Evolutionary conservation across 2,888 invertebrate species (phyloP), one percentile per base, ranked within the genome.

Genomic region (Drosophila paranaensis): DNA sequence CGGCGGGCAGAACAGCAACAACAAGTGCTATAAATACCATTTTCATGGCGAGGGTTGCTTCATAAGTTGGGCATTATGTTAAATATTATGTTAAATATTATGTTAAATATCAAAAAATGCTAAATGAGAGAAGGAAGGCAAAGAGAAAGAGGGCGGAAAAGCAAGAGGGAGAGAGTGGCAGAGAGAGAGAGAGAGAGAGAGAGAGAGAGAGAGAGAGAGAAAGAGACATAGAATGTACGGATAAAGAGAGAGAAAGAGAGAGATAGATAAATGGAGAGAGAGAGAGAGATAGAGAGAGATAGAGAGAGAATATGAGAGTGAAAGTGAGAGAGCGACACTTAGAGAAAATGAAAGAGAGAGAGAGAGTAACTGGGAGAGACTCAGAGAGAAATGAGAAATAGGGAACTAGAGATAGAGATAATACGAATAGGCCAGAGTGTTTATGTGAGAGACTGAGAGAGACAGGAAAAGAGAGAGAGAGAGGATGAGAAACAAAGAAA

Each of bases 1-100:
- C 46, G 14, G 40, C 20, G 14, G 14, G n/a, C 11, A 48, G 42
- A 60, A 53, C 9, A 63, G 48, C 45, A 60, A 50, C 20, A 60
- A 40, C 54, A 71, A 42, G 16, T 33, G 20, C 39, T 39, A 45
- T 25, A 27, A 55, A 33, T 40, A 60, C 42, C 14, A 46, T 13
- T 35, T 55, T 33, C 20, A 43, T 9, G 43, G 13, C 57, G 67
- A 64, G 57, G 42, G 48, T 0, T 25, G 56, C 10, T 33, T 16
- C 33, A 43, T 16, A 2, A 62, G 20, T 71, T 58, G 3, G 14
- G 6, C 9, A 27, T 1, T 8, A 25, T 14, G 33, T 33, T 33
- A 33, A 8, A 33, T 33, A 8, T 8, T 8, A 25, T 14, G 33
- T 33, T 33, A 33, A 8, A 33, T 33, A 8, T 8, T n/a, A n/a